phyloP scores from a whole-genome alignment of 2,113 vertebrate species.

The Tetraodon nigroviridis region DNA sequence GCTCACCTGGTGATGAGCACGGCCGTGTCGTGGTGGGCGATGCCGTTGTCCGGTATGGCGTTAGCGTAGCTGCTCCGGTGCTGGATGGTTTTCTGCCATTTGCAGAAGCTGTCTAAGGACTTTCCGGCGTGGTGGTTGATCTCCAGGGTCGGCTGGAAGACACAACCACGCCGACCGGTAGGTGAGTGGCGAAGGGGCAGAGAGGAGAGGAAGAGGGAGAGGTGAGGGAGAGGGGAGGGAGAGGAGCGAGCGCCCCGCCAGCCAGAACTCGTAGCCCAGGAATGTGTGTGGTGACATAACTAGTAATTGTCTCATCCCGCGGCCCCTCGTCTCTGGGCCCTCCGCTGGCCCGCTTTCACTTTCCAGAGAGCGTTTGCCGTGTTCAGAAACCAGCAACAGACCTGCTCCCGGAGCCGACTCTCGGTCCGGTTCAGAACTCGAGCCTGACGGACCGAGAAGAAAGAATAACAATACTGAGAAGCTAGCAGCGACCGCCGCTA shows the following conservation, averaged over 20 bases:
- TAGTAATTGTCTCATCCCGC: constrained; percentile 71
- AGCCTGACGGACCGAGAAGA: constrained; percentile 32
- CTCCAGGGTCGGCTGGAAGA: constrained; percentile 87
- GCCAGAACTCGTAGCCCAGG: constrained; percentile 66
- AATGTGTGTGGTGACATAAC: constrained; percentile 72
- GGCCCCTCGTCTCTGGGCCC: constrained; percentile 58
- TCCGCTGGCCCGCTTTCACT: constrained; percentile 45
- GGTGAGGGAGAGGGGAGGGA: constrained; percentile 42
- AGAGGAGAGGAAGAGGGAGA: constrained; percentile 40
- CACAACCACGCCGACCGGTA: not conserved
- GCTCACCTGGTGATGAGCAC: constrained; percentile 95
- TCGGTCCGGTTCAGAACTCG: constrained; percentile 42
- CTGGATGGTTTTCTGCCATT: constrained; percentile 98
- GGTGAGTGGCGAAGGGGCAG: no score
- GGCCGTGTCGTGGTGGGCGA: constrained; percentile 93
- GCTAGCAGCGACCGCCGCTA: constrained; percentile 55
- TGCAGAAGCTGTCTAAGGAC: constrained; percentile 98
- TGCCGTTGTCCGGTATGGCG: constrained; percentile 92
- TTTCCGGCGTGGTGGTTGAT: constrained; percentile 96
- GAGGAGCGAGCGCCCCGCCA: constrained; percentile 46
- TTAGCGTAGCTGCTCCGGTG: constrained; percentile 90
- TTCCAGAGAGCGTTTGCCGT: constrained; percentile 48
- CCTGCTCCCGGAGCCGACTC: constrained; percentile 27
- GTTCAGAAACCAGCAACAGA: constrained; percentile 54
- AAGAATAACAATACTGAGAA: constrained; percentile 63